These are phyloP conservation scores for Silurus lanzhouensis DNA, from an alignment of 2,797 vertebrate genomes.

Conservation along the genomic window DNA sequence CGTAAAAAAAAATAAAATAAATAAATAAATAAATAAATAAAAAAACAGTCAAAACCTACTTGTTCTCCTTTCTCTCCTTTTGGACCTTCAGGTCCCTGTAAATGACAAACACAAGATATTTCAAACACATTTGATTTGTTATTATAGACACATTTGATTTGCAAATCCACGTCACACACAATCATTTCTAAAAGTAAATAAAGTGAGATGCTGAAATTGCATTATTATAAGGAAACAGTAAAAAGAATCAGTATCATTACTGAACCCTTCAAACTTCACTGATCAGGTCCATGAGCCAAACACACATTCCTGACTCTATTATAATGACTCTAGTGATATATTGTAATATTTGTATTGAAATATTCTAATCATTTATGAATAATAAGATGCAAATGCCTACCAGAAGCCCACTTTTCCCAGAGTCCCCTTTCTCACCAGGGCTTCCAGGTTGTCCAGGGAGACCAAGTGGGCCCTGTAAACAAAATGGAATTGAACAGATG, in stretches of 20 bases:
- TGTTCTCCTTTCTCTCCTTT: conserved; percentile 81
- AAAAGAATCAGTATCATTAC: not conserved
- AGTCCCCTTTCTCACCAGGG: conserved; percentile 78
- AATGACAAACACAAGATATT: conserved; percentile 23
- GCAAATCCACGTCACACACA: not conserved
- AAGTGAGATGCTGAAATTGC: not conserved
- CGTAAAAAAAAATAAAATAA: not conserved
- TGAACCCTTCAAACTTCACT: not conserved
- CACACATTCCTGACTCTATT: not conserved
- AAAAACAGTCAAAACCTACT: conserved; percentile 68
- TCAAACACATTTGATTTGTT: not conserved
- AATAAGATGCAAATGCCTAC: conserved; percentile 60
- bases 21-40: no score
- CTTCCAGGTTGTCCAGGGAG: conserved; percentile 81
- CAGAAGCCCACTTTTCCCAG: conserved; percentile 63
- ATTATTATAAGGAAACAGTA: not conserved
- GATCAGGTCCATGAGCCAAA: not conserved
- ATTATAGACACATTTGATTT: not conserved
- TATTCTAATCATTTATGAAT: not conserved
- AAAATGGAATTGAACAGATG: not conserved
- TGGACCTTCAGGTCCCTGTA: conserved; percentile 74
- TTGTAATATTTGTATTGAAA: not conserved
- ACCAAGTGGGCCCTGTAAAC: conserved; percentile 79
- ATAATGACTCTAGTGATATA: not conserved
- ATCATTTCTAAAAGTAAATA: not conserved